A percentile compares a stretch with the other conserved stretches of the same genome.
Evolutionary conservation across 37 sponge, comb jelly and placozoan species (phyloP).

Genomic region (Halichondria panicea): DNA sequence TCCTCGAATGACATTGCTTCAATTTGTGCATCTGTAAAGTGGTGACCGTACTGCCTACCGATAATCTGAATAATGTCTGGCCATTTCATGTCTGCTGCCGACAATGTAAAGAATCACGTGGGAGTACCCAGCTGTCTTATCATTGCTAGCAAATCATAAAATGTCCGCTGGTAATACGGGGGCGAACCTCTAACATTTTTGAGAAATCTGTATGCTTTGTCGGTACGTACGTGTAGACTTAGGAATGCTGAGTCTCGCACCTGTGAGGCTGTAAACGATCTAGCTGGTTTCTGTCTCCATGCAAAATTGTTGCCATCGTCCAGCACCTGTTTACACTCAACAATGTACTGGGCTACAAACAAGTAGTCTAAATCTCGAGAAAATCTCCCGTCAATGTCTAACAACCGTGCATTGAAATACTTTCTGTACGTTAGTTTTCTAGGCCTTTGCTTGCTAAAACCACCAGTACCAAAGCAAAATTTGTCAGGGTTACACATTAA

Average conservation of each 20-base stretch:
- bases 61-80: too few species aligned
- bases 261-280: too few species aligned
- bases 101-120: too few species aligned
- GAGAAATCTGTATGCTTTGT: neutral
- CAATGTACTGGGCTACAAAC: slow-evolving; percentile 36
- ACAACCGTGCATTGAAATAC: slow-evolving; percentile 23
- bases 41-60: too few species aligned
- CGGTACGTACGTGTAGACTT: neutral
- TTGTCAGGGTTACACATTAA: slow-evolving; percentile 20
- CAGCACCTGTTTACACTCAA: slow-evolving; percentile 16
- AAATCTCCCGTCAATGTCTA: slow-evolving; percentile 32
- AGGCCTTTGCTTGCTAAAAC: slow-evolving; percentile 13
- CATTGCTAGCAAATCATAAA: too few species aligned
- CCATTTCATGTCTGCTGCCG: too few species aligned
- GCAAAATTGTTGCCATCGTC: slow-evolving; percentile 24
- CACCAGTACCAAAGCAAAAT: slow-evolving; percentile 19
- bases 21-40: too few species aligned
- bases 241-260: too few species aligned
- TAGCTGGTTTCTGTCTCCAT: too few species aligned
- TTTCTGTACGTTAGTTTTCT: slow-evolving; percentile 23
- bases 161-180: too few species aligned
- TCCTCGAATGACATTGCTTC: too few species aligned
- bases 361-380: slow-evolving; percentile 36
- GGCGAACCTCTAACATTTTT: neutral
- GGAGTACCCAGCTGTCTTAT: too few species aligned